These are phyloP conservation scores for Accipiter virgatus DNA, from an alignment of 2,113 vertebrate genomes.

Conservation along the genomic window DNA sequence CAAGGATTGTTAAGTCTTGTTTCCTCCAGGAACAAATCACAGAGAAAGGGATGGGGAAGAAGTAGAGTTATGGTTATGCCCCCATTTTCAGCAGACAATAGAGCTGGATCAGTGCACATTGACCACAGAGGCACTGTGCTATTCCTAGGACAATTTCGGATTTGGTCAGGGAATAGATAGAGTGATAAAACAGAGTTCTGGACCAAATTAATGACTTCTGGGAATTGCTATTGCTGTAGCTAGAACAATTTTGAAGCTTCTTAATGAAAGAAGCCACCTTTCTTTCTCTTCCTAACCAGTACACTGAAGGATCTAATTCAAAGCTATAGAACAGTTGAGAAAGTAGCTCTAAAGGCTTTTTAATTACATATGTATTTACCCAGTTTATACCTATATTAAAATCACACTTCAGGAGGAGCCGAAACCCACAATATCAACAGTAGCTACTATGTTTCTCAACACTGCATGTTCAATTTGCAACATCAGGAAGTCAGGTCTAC, in stretches of 20 bases:
- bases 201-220: background rate
- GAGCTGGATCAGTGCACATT: background rate
- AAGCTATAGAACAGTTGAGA: background rate
- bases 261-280: background rate
- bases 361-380: background rate
- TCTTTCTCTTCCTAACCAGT: background rate
- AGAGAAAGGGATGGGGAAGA: background rate
- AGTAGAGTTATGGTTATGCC: background rate
- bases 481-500: background rate
- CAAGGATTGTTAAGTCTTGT: background rate
- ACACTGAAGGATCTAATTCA: background rate
- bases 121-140: background rate
- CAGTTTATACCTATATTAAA: background rate
- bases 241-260: background rate
- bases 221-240: background rate
- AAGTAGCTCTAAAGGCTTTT: background rate
- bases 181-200: background rate
- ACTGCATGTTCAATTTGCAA: background rate
- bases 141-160: background rate
- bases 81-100: background rate
- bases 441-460: background rate
- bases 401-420: background rate
- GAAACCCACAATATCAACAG: background rate
- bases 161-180: background rate
- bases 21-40: background rate